phyloP scores from a whole-genome alignment of 2,113 vertebrate species.

The Alectura lathami region DNA sequence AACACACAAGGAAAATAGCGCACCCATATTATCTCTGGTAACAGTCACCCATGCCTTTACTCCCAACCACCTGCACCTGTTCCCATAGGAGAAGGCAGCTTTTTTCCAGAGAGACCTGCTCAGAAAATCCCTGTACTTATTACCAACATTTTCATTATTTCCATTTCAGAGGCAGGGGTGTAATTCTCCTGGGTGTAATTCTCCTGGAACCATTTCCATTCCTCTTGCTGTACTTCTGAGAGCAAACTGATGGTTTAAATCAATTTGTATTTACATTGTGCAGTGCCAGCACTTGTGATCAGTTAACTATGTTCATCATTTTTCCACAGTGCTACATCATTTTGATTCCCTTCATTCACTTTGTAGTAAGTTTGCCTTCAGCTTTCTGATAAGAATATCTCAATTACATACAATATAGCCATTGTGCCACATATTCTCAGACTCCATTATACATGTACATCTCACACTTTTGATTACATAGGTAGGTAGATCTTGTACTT shows the following conservation, averaged over 20 bases:
- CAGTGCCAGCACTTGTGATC: not conserved
- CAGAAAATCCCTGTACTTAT: not conserved
- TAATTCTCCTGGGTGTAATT: not conserved
- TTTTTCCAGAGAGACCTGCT: not conserved
- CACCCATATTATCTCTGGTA: not conserved
- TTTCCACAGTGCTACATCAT: not conserved
- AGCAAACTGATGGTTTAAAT: not conserved
- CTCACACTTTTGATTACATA: not conserved
- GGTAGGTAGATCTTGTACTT: not conserved
- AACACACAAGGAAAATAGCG: not conserved
- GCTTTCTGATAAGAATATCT: not conserved
- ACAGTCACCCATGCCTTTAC: not conserved
- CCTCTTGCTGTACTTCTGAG: not conserved
- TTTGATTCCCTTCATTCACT: not conserved
- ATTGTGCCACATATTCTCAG: not conserved
- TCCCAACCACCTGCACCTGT: not conserved
- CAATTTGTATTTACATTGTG: not conserved
- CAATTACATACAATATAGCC: not conserved
- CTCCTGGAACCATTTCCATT: not conserved
- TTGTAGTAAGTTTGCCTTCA: not conserved
- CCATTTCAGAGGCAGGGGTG: not conserved
- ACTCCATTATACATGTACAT: not conserved
- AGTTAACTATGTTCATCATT: not conserved
- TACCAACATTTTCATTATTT: not conserved
- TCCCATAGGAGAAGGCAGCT: not conserved